These are phyloP conservation scores for Procambarus clarkii DNA, from an alignment of 1,140 invertebrate genomes.

Conservation along the genomic window DNA sequence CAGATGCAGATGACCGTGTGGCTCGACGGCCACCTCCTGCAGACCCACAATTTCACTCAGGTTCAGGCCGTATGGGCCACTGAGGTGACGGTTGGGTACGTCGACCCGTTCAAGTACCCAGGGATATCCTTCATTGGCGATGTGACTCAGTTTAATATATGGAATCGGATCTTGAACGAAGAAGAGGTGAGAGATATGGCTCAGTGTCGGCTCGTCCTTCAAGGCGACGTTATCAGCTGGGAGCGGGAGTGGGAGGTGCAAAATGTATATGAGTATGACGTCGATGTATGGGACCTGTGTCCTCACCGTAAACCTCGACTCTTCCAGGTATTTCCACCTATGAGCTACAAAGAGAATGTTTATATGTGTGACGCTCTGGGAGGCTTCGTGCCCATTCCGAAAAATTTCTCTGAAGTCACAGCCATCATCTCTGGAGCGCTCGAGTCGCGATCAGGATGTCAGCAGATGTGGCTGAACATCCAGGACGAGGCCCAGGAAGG, in stretches of 20 bases:
- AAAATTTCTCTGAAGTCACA: not conserved
- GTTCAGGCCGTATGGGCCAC: not conserved
- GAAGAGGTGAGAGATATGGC: constrained; percentile 42
- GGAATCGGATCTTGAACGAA: constrained; percentile 31
- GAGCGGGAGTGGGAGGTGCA: constrained; percentile 13
- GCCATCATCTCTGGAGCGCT: not conserved
- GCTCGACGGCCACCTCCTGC: constrained; percentile 29
- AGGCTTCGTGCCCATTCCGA: constrained; percentile 39
- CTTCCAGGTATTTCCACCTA: constrained; percentile 30
- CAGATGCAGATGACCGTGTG: constrained; percentile 16
- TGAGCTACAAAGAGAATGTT: constrained; percentile 35
- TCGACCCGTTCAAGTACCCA: not conserved
- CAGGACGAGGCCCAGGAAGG: constrained; percentile 52
- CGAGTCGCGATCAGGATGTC: not conserved
- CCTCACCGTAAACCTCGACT: not conserved
- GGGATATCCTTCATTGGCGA: constrained; percentile 55
- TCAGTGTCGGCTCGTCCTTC: not conserved
- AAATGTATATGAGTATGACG: constrained; percentile 21
- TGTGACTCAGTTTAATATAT: constrained; percentile 67
- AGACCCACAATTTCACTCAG: constrained; percentile 11
- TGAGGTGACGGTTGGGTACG: constrained; percentile 38
- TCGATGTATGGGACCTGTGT: constrained; percentile 39
- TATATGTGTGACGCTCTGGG: constrained; percentile 60
- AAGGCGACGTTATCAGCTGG: constrained; percentile 58
- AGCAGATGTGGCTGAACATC: constrained; percentile 43